phyloP scores from a whole-genome alignment of 2,113 vertebrate genomes.

The Sinocyclocheilus anshuiensis region DNA sequence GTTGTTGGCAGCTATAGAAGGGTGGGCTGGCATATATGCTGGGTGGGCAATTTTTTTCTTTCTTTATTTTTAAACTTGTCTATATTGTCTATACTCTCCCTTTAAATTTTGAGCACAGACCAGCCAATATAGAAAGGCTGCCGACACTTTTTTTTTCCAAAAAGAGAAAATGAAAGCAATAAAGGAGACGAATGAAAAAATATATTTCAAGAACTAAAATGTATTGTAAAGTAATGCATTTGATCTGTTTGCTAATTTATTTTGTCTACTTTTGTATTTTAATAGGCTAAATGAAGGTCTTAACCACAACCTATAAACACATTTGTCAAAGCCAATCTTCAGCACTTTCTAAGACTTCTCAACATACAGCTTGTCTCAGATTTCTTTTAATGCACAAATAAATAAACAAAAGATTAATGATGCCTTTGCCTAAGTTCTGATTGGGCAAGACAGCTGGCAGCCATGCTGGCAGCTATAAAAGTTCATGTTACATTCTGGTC shows the following conservation, averaged over 20 bases:
- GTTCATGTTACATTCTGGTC: not conserved
- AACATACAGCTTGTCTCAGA: not conserved
- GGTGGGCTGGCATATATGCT: not conserved
- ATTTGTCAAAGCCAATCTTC: not conserved
- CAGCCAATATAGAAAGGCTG: not conserved
- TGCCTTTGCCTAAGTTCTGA: not conserved
- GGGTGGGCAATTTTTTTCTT: not conserved
- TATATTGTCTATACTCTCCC: not conserved
- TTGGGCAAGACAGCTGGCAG: not conserved
- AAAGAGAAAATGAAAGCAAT: not conserved
- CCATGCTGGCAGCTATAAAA: not conserved
- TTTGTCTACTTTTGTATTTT: no score
- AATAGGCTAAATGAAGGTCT: no score
- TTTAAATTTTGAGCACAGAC: not conserved
- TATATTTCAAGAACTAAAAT: no score
- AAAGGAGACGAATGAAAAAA: not conserved
- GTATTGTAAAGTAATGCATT: no score
- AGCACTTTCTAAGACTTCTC: not conserved
- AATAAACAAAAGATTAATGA: not conserved
- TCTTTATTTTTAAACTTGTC: not conserved
- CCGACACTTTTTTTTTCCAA: not conserved
- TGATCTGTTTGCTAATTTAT: no score
- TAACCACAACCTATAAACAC: not conserved
- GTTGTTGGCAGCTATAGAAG: not conserved
- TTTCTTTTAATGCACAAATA: not conserved